Percentiles rank a stretch among this genome's conserved stretches.
These are phyloP conservation scores for Lindbergichthys nudifrons DNA, from an alignment of 2,797 vertebrate species.

Conservation along the genomic window DNA sequence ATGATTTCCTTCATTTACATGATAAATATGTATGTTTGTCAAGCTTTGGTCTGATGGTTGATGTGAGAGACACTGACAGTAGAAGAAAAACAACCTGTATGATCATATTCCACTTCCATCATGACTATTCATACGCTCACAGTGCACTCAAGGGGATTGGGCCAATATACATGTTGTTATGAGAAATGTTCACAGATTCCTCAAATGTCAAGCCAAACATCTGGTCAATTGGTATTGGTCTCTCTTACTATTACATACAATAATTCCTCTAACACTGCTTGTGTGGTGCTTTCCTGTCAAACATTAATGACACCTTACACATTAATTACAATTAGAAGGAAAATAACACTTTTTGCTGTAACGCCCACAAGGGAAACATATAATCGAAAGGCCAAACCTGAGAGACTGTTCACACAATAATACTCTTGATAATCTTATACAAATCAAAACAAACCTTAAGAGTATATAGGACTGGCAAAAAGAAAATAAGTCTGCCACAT, in stretches of 20 bases:
- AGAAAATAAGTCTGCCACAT: too few species aligned
- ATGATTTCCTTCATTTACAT: slow-evolving; percentile 48
- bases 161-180: slow-evolving; percentile 4
- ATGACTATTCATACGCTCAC: slow-evolving; percentile 19
- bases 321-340: not conserved
- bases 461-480: too few species aligned
- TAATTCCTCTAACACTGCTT: not conserved
- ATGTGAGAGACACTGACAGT: slow-evolving; percentile 24
- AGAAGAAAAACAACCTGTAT: slow-evolving; percentile 13
- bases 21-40: slow-evolving; percentile 53
- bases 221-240: slow-evolving; percentile 3
- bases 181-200: slow-evolving; percentile 9
- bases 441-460: too few species aligned
- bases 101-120: slow-evolving; percentile 1
- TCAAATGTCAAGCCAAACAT: slow-evolving; percentile 20
- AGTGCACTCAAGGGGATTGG: slow-evolving; percentile 1
- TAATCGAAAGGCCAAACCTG: too few species aligned
- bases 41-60: slow-evolving; percentile 26
- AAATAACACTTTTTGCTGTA: not conserved
- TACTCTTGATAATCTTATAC: too few species aligned
- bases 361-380: too few species aligned
- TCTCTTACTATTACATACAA: not conserved
- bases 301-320: not conserved
- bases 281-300: not conserved
- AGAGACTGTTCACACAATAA: too few species aligned